Evolutionary conservation across 2,113 vertebrate genomes (phyloP).

Genomic region (Pygoscelis adeliae): DNA sequence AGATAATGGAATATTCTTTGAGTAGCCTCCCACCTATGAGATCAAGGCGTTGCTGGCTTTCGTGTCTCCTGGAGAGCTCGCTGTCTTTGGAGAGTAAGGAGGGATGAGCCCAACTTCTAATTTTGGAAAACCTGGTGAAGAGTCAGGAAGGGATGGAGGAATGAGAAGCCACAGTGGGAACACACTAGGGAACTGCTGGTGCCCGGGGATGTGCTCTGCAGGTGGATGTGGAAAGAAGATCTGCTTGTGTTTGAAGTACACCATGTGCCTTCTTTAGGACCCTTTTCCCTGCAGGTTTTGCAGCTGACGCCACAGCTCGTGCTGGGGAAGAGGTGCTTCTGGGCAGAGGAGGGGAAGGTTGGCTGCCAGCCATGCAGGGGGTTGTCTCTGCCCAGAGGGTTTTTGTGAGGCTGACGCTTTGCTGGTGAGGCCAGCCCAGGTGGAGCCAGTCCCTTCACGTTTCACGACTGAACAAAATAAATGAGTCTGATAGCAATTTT

Average conservation of each 20-base stretch:
- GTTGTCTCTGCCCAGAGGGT: neutral
- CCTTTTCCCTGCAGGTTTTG: neutral
- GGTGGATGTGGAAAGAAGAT: neutral
- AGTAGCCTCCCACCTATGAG: neutral
- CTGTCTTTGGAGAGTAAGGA: neutral
- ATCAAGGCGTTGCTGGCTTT: neutral
- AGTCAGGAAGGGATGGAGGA: neutral
- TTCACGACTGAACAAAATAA: neutral
- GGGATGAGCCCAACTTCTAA: neutral
- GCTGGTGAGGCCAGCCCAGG: neutral
- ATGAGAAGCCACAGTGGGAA: neutral
- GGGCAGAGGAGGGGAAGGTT: neutral
- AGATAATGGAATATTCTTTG: neutral
- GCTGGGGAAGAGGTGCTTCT: neutral
- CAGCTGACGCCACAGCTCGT: accelerated
- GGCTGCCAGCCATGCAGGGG: accelerated
- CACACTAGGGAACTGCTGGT: neutral
- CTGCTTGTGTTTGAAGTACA: neutral
- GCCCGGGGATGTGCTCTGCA: accelerated
- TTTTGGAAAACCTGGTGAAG: neutral
- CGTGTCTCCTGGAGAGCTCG: neutral
- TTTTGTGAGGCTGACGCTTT: neutral
- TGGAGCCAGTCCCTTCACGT: neutral
- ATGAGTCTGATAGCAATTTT: neutral
- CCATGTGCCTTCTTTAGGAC: neutral